phyloP scores from a whole-genome alignment of 2,797 vertebrate genomes.

The Thalassophryne amazonica region DNA sequence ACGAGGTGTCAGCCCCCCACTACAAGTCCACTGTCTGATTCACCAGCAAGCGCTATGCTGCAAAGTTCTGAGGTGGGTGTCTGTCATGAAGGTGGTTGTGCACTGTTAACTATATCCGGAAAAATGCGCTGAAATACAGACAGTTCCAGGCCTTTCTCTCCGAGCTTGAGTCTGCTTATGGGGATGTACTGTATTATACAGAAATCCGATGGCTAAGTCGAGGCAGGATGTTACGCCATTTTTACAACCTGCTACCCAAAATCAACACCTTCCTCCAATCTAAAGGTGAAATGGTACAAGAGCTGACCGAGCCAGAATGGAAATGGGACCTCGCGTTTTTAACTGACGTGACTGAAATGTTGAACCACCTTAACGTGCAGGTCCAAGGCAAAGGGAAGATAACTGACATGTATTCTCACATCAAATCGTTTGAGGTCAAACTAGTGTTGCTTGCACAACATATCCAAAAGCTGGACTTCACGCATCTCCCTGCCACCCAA shows the following conservation, averaged over 20 bases:
- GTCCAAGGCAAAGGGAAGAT: constrained; percentile 47
- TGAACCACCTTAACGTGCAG: constrained; percentile 42
- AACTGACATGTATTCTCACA: constrained; percentile 40
- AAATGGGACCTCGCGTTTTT: constrained; percentile 51
- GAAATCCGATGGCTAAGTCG: constrained; percentile 32
- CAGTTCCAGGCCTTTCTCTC: constrained; percentile 39
- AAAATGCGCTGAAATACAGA: constrained; percentile 38
- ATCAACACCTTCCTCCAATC: constrained; percentile 34
- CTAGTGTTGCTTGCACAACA: constrained; percentile 27
- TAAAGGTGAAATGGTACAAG: constrained; percentile 42
- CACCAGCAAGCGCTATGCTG: constrained; percentile 50
- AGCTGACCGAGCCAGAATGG: constrained; percentile 50
- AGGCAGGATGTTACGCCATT: constrained; percentile 33
- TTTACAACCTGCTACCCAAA: constrained; percentile 41
- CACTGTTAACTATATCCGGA: constrained; percentile 45
- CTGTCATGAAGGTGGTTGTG: constrained; percentile 50
- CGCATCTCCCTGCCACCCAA: constrained; percentile 30
- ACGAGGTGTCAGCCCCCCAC: constrained; percentile 7
- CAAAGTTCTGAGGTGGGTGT: constrained; percentile 45
- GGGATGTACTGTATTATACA: constrained; percentile 40
- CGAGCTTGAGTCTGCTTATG: constrained; percentile 26
- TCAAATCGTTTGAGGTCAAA: constrained; percentile 48
- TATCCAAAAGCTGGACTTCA: constrained; percentile 23
- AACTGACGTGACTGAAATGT: constrained; percentile 37
- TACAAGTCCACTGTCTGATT: constrained; percentile 37